Percentiles rank a stretch among this genome's conserved stretches.
Evolutionary conservation across 1,140 invertebrate species (phyloP).

Genomic region (Drosophila dunni): DNA sequence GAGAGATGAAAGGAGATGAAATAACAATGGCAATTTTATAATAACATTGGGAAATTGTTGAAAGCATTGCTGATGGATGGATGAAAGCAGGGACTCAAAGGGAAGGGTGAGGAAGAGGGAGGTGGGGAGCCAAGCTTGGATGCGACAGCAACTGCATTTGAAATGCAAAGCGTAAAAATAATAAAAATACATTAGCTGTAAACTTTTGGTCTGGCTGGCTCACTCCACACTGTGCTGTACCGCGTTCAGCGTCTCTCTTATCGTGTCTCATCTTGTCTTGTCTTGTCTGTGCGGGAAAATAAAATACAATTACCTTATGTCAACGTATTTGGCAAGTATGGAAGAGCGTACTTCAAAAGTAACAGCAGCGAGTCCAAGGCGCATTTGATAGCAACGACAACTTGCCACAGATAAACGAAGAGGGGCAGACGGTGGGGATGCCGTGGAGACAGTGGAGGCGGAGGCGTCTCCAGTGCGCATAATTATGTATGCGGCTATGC

Average conservation of each 20-base stretch:
- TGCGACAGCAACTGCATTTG: constrained; percentile 64
- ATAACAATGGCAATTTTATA: constrained; percentile 68
- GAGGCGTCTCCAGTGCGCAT: constrained; percentile 64
- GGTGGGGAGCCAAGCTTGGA: too few species aligned
- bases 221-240: background rate
- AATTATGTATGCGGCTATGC: constrained; percentile 73
- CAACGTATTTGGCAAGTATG: constrained; percentile 64
- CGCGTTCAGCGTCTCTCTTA: background rate
- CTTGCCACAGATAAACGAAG: constrained; percentile 53
- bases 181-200: constrained; percentile 81
- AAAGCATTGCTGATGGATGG: constrained; percentile 38
- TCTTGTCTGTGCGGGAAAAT: constrained; percentile 27
- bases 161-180: constrained; percentile 80
- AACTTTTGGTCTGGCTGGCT: constrained; percentile 43
- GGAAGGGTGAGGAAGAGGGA: too few species aligned
- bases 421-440: too few species aligned
- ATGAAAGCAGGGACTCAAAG: too few species aligned
- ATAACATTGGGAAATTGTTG: constrained; percentile 62
- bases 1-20: constrained; percentile 17
- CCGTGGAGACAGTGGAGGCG: background rate
- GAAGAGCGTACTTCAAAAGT: constrained; percentile 51
- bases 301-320: constrained; percentile 78
- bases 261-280: background rate
- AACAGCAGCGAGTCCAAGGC: constrained; percentile 10
- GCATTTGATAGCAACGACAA: constrained; percentile 43